Base-by-base conservation (phyloP, 64 coral and sea anemone species). In the Hydrozoanthus tunicans region DNA sequence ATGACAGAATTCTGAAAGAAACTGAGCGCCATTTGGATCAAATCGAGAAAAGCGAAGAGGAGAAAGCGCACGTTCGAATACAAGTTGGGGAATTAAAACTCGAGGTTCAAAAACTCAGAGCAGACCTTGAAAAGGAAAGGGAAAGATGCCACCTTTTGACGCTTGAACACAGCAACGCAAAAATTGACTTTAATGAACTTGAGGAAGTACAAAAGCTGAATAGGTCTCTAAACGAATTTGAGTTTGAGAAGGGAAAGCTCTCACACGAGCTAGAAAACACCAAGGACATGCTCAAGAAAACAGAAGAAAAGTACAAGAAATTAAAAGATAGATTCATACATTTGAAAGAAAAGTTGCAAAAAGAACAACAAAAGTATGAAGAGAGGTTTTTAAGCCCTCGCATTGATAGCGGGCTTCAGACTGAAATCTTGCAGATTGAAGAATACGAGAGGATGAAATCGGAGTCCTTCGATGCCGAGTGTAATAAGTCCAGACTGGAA, bases 191-290 rank as follows among this genome's bases (percentile, higher is more conserved):
- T 3, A 77, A 89, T 0, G 92, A 97, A 57, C 59, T 89, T 53
- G 89, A 91, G 63, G 90, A 94, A 62, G 92, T 94, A 6, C 92
- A 97, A 74, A 97, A 94, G 7, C 90, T 97, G 6, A 97, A 93
- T 56, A 91, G 90, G 56, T 97, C 95, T 12, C 83, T 97, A 6
- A 97, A 93, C 4, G 92, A 97, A 55, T 93, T 89, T 20, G 95
- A 97, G 78, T 92, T 97, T 63, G 78, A 92, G 51, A 97, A 94
- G 65, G 95, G 83, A 82, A 97, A 94, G 26, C 67, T 97, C 9
- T 80, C 81, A 14, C 59, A 83, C n/a, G 92, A 94, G 26, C 80
- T 97, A 23, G 95, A 97, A 64, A 84, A 81, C 62, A 89, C 82
- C 6, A 94, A 83, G 54, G 68, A 92, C 4, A 90, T 92, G 53